Evolutionary conservation across 2,888 invertebrate genomes (phyloP).

Genomic region (Plebejus melissa): DNA sequence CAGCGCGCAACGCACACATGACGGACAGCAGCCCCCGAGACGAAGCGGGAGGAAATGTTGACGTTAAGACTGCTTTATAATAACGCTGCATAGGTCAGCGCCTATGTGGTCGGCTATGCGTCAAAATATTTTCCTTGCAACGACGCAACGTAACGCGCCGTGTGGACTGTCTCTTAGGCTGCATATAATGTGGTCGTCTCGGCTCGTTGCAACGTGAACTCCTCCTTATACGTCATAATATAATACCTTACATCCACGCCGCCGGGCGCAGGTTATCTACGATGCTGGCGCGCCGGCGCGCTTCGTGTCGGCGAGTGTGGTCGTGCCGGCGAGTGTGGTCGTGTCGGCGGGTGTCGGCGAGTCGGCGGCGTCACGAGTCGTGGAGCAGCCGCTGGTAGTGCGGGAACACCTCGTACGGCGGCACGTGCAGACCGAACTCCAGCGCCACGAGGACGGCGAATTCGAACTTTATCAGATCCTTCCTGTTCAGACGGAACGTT

Average conservation of each 20-base stretch:
- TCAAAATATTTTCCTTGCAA: no score
- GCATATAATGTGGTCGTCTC: no score
- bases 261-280: constrained; percentile 55
- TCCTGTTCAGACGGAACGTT: constrained; percentile 92
- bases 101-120: no score
- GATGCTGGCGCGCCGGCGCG: constrained; percentile 62
- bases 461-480: constrained; percentile 94
- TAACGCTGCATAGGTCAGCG: no score
- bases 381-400: constrained; percentile 96
- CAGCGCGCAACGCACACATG: no score
- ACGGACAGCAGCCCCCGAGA: no score
- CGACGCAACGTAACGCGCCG: no score
- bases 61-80: no score
- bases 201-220: no score
- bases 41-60: no score
- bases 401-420: constrained; percentile 94
- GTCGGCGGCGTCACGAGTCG: constrained; percentile 86
- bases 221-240: neutral
- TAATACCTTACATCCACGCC: constrained; percentile 50
- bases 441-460: constrained; percentile 96
- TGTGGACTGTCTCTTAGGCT: no score
- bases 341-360: constrained; percentile 29
- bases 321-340: constrained; percentile 40
- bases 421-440: constrained; percentile 95
- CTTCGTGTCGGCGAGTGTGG: constrained; percentile 80